Conservation (phyloP, 2,113 vertebrate genomes). For the Micronisus gabar region DNA sequence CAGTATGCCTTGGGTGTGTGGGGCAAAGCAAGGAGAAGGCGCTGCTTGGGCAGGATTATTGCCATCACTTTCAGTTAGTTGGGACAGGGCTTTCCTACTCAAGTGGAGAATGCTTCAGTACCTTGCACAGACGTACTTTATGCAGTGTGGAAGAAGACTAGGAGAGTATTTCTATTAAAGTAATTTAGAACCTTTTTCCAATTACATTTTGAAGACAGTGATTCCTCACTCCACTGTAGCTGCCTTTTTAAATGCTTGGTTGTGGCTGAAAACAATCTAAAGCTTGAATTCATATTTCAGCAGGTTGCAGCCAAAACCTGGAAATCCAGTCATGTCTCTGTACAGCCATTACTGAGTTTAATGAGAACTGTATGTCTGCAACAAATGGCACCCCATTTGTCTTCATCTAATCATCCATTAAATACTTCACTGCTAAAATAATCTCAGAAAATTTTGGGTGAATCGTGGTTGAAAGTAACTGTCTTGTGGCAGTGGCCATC, state of each 20-base stretch:
- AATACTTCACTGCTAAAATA: background rate
- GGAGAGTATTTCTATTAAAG: background rate
- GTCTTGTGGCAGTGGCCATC: background rate
- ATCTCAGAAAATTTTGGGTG: background rate
- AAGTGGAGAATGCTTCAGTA: background rate
- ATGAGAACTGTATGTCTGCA: background rate
- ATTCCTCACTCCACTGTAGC: background rate
- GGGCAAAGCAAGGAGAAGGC: fast-evolving
- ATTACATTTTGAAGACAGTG: background rate
- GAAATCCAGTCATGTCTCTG: background rate
- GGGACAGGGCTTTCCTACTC: background rate
- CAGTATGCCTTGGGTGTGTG: fast-evolving
- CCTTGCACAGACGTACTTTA: background rate
- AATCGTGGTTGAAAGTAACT: background rate
- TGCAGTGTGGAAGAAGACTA: background rate
- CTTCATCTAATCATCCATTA: background rate
- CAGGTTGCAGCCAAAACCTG: background rate
- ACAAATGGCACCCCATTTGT: background rate
- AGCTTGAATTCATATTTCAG: background rate
- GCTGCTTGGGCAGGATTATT: fast-evolving
- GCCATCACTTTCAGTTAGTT: background rate
- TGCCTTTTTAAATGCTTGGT: background rate
- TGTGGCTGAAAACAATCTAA: background rate
- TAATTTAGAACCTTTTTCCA: background rate
- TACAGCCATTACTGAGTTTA: background rate